These are phyloP conservation scores for Lucilia cuprina DNA, from an alignment of 1,140 invertebrate species.

Conservation along the genomic window DNA sequence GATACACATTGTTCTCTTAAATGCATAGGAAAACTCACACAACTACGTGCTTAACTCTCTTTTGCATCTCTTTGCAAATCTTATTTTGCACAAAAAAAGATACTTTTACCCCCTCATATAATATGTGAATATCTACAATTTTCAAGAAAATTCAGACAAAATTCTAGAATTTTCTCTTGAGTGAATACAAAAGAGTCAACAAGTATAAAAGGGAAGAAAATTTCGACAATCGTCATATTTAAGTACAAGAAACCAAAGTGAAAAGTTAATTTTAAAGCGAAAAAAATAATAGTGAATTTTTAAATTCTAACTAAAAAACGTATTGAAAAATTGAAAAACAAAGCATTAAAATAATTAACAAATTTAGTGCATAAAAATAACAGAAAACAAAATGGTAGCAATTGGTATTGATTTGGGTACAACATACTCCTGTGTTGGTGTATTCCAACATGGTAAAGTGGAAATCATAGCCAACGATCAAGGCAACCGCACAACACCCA, in stretches of 20 bases:
- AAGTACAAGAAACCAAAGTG: slow-evolving; percentile 12
- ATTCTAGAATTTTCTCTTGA: not conserved
- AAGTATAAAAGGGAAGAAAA: slow-evolving; percentile 1
- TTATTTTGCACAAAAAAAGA: too few relatives aligned
- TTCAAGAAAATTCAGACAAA: not conserved
- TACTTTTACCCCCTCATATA: too few relatives aligned
- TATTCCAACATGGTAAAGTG: slow-evolving; percentile 86
- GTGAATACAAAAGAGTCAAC: not conserved
- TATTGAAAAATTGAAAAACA: too few relatives aligned
- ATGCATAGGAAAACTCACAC: too few relatives aligned
- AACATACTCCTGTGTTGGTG: slow-evolving; percentile 81
- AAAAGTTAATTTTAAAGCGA: not conserved
- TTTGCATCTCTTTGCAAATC: too few relatives aligned
- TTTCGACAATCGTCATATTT: not conserved
- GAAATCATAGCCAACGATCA: slow-evolving; percentile 79
- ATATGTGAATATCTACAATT: not conserved
- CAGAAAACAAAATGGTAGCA: slow-evolving; percentile 64
- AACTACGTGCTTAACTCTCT: too few relatives aligned
- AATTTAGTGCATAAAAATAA: too few relatives aligned
- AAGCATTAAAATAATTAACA: too few relatives aligned
- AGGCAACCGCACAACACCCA: slow-evolving; percentile 34
- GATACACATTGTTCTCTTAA: too few relatives aligned
- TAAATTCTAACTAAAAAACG: not conserved
- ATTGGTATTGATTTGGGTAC: slow-evolving; percentile 82
- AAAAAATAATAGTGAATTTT: not conserved